Conservation (phyloP, 2,888 invertebrate genomes). For the Blastobasis lacticolella region DNA sequence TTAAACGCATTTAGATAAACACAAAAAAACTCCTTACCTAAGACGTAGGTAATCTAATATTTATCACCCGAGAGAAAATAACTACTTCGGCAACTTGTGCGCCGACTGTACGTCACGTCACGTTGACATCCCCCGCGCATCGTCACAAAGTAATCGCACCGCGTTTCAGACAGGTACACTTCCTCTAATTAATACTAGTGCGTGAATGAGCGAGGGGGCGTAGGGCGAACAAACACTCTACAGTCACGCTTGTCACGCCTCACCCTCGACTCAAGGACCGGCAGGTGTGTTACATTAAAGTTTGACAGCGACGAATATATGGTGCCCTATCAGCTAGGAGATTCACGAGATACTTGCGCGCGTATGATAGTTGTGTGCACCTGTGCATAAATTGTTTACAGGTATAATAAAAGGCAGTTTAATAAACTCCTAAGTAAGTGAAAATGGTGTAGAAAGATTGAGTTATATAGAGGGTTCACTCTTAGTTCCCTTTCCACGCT, state of each 20-base stretch:
- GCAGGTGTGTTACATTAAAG: slow-evolving; percentile 27
- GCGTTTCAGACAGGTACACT: slow-evolving; percentile 19
- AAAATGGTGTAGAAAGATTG: too few species aligned
- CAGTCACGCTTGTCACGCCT: slow-evolving; percentile 35
- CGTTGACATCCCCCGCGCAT: slow-evolving; percentile 16
- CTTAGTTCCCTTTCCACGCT: too few species aligned
- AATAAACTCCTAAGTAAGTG: too few species aligned
- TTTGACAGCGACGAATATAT: slow-evolving; percentile 2
- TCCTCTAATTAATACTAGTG: slow-evolving; percentile 41
- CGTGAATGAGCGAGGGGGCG: slow-evolving; percentile 29
- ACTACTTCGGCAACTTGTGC: too few species aligned
- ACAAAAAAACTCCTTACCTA: too few species aligned
- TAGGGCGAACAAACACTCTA: slow-evolving; percentile 39
- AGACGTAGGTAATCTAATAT: too few species aligned
- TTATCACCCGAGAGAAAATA: too few species aligned
- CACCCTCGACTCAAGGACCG: slow-evolving; percentile 25
- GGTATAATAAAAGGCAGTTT: too few species aligned
- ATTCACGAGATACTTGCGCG: background rate
- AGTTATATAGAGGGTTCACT: too few species aligned
- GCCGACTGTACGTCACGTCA: slow-evolving; percentile 10
- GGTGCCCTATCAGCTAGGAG: background rate
- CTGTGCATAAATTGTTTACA: too few species aligned
- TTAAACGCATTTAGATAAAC: too few species aligned
- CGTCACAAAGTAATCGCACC: slow-evolving; percentile 1
- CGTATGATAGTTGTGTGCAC: too few species aligned